Base-by-base conservation (phyloP, 2,797 vertebrate genomes). In the Enteromius fasciolatus region DNA sequence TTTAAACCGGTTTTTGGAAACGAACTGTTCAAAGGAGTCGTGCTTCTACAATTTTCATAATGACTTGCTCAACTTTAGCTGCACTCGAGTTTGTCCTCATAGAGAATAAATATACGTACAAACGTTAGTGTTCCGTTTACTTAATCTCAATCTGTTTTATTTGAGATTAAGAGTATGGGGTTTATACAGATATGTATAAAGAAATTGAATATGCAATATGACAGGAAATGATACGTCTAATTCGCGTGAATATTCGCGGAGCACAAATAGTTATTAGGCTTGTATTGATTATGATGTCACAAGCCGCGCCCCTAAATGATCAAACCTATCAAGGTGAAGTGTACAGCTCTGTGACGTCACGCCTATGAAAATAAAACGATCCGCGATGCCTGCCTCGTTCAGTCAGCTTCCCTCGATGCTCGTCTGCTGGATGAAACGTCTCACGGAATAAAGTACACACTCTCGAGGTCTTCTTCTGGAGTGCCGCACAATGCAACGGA, bases 311-410 rank as follows among this genome's bases (percentile, higher is more conserved):
- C 59, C 10, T 25, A 64, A 23, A 73, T 1, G 3, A 25, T 81
- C 28, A 63, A 72, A 33, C 68, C 54, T 18, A 69, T 80, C 41
- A 44, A 68, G 76, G 44, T 52, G 25, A 78, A 54, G 66, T 4
- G 5, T 23, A 14, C 15, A 2, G n/a, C 23, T 73, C 18, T 12
- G 28, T 39, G 20, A 39, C 69, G 69, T 66, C 80, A 81, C 70
- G 12, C 20, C 31, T 52, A 0, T 8, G 15, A 63, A 28, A 5
- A 11, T 64, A 74, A 52, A 28, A 7, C 33, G 44, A 18, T 54
- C 1, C 67, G 52, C 52, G 39, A 15, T 23, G 68, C 36, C 2
- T 31, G 7, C 2, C 1, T 41, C 18, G 0, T 10, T 33, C 8
- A 36, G 5, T 44, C 14, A 36, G 63, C 28, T 25, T 23, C 44